Evolutionary conservation across 2,113 vertebrate species (phyloP), one percentile per base, ranked within the genome.

Genomic region (Cryptotis parvus): DNA sequence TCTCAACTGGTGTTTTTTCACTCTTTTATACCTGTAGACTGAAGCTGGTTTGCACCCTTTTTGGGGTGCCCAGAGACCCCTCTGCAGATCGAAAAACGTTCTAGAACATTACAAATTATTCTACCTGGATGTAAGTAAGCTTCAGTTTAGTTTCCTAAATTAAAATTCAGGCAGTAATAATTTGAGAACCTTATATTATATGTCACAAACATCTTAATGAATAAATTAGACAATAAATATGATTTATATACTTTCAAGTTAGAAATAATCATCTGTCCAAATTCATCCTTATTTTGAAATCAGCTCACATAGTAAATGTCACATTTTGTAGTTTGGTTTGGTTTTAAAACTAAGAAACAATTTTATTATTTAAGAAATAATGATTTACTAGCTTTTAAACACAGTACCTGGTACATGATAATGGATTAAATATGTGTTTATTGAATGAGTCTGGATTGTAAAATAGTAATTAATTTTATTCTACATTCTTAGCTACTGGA

Each of bases 261-360:
- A 55, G 18, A 55, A 55, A 18, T 22, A 22, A 55, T 7, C 52
- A 55, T 3, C 52, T 55, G 9, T 55, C 24, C 80, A 82, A 89
- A 73, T 84, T 85, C 39, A 77, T 82, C 78, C 31, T 85, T 68
- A 81, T 77, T 72, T 89, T 65, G 31, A 86, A 91, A 89, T 73
- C 26, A 63, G 26, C 2, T 58, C 26, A 78, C 74, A 12, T 91
- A 75, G 22, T 72, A 26, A 66, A 37, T 80, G 86, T 66, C 63
- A 69, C 43, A 75, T 49, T 92, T 61, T 41, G 18, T 91, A 75
- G n/a, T 80, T 61, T 75, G 72, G 1, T 75, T 84, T 78, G 37
- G 69, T 20, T 63, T 20, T 79, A 18, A 84, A 91, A 84, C 18
- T 52, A 89, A 72, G 26, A 75, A 22, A 58, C 18, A 58, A 58